phyloP scores from a whole-genome alignment of 1,140 invertebrate genomes.

The Nylanderia fulva region DNA sequence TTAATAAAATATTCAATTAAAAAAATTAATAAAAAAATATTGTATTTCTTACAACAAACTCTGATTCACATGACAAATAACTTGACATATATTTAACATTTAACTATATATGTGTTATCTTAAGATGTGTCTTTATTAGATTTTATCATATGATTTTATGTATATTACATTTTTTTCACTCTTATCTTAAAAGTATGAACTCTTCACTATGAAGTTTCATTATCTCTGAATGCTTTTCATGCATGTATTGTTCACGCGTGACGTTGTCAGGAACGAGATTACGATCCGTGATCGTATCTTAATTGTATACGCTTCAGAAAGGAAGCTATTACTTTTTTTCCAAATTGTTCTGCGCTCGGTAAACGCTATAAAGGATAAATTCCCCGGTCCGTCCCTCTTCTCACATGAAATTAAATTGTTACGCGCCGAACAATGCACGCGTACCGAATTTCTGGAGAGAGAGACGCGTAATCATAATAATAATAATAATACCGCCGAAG shows the following conservation, averaged over 20 bases:
- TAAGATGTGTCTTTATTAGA: too few relatives aligned
- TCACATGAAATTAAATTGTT: conserved; percentile 47
- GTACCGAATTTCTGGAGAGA: conserved; percentile 35
- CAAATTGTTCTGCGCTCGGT: conserved; percentile 31
- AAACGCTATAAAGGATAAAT: conserved; percentile 25
- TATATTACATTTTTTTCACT: neutral
- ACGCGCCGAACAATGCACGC: conserved; percentile 45
- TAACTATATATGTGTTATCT: neutral
- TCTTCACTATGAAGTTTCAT: conserved; percentile 3
- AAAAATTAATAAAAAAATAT: neutral
- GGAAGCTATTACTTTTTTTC: conserved; percentile 55
- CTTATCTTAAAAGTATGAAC: neutral
- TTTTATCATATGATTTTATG: neutral
- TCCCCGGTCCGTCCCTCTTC: neutral
- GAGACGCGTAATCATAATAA: conserved; percentile 42
- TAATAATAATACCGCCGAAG: conserved; percentile 32
- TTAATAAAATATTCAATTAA: neutral
- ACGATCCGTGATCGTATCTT: conserved; percentile 48
- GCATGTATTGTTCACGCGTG: conserved; percentile 47
- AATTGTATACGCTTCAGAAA: conserved; percentile 51
- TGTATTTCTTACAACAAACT: neutral
- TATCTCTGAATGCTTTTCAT: conserved; percentile 24
- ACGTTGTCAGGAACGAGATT: conserved; percentile 38
- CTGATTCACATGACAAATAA: neutral
- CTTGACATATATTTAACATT: neutral